Percentiles rank a stretch among this genome's conserved stretches.
Evolutionary conservation across 2,888 invertebrate genomes (phyloP).

Genomic region (Congeria kusceri): DNA sequence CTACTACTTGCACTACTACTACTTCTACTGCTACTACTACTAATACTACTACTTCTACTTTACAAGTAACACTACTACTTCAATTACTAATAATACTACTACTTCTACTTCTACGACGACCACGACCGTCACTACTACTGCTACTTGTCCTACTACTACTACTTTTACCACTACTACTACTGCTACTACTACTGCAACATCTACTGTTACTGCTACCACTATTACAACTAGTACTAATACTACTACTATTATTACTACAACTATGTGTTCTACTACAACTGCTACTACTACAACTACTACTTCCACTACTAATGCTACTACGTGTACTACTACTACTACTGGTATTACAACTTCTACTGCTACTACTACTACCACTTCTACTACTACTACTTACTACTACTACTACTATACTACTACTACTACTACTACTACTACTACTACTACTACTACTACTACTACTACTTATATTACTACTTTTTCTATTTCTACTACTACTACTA

Average conservation of each 20-base stretch:
- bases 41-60: neutral
- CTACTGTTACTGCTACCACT: too few relatives aligned
- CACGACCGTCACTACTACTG: neutral
- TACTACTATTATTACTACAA: too few relatives aligned
- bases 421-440: constrained; percentile 14
- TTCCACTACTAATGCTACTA: too few relatives aligned
- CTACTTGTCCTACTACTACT: constrained; percentile 17
- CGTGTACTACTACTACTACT: too few relatives aligned
- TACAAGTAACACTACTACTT: neutral
- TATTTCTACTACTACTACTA: too few relatives aligned
- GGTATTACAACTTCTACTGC: too few relatives aligned
- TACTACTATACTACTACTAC: constrained; percentile 2
- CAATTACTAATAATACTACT: constrained; percentile 5
- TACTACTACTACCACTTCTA: too few relatives aligned
- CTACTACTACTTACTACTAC: too few relatives aligned
- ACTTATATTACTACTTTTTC: constrained; percentile 4
- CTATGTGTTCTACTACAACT: too few relatives aligned
- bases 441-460: constrained; percentile 5
- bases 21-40: constrained; percentile 22
- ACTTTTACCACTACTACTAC: constrained; percentile 3
- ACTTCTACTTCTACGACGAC: too few relatives aligned
- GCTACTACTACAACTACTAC: too few relatives aligned
- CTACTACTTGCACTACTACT: constrained; percentile 25
- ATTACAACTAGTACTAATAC: too few relatives aligned
- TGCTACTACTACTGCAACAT: neutral